Base-by-base conservation (phyloP, 2,113 vertebrate species). In the Aldabrachelys gigantea region DNA sequence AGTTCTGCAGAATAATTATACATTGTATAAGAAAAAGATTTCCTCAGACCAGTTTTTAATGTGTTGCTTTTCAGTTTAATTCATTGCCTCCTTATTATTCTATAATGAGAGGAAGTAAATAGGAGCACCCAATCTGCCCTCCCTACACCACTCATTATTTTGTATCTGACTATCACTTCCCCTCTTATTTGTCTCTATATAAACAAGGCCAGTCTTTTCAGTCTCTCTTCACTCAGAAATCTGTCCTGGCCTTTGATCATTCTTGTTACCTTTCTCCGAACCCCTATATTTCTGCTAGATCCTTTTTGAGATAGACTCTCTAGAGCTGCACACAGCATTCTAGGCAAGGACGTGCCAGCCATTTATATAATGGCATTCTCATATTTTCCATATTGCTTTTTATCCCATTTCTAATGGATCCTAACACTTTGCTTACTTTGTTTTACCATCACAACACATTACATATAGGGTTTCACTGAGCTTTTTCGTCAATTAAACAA, bases 21-120 rank as follows among this genome's bases (percentile, higher is more conserved):
- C 83, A 84, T 90, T 84, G 57, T 29, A 86, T 21, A 80, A 94
- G 96, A 82, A 94, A 97, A 95, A 87, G 4, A 69, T 69, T 84
- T 78, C 85, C 7, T 81, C 62, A 92, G 35, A 0, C 41, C 75
- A 27, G 75, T 47, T 84, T 93, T 89, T 87, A 83, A 75, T 4
- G 5, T 85, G 11, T 44, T 72, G 35, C 56, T 95, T 92, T 94
- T 95, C 62, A 84, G 80, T 72, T 25, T 44, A 88, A 78, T 82
- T 29, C 91, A 11, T 44, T 49, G 56, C 72, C 9, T 94, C 87
- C 44, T 44, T 56, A 25, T 29, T 78, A 47, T 78, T 78, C 25
- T 47, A 78, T 76, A 44, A 27, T 47, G 84, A 94, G 88, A 88
- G 49, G 69, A 93, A 90, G 21, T 84, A 93, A 89, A 93, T 89